A percentile compares a stretch with the other conserved stretches of the same genome.
phyloP scores from a whole-genome alignment of 2,113 vertebrate genomes.

The Gadus macrocephalus region DNA sequence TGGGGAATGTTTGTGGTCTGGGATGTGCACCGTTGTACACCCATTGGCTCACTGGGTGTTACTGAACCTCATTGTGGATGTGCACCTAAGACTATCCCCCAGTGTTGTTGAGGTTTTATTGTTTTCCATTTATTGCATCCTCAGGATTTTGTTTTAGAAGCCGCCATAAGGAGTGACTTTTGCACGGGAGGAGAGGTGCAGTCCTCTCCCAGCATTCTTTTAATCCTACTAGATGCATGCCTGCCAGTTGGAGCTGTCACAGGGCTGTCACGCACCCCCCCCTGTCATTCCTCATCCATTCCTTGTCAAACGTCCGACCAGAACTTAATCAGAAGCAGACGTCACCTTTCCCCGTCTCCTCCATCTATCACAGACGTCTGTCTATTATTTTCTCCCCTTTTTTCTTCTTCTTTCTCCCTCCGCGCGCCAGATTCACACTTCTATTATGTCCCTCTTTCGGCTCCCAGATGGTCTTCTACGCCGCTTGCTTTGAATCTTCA shows the following conservation, averaged over 20 bases:
- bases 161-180: slow-evolving; percentile 14
- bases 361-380: slow-evolving; percentile 46
- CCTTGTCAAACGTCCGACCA: slow-evolving; percentile 35
- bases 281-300: slow-evolving; percentile 8
- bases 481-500: slow-evolving; percentile 57
- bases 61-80: slow-evolving; percentile 31
- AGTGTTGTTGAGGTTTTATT: slow-evolving; percentile 13
- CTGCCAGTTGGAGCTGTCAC: slow-evolving; percentile 28
- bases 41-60: slow-evolving; percentile 51
- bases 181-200: slow-evolving; percentile 17
- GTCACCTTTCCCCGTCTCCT: slow-evolving; percentile 30
- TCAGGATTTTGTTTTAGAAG: background rate
- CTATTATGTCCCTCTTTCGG: slow-evolving; percentile 30
- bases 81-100: slow-evolving; percentile 13
- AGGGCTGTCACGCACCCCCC: slow-evolving; percentile 22
- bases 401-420: background rate
- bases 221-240: slow-evolving; percentile 26
- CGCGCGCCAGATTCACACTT: background rate
- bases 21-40: slow-evolving; percentile 30
- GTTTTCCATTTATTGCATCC: slow-evolving; percentile 3
- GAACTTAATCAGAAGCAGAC: slow-evolving; percentile 60
- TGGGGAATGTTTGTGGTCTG: slow-evolving; percentile 20
- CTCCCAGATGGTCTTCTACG: slow-evolving; percentile 62
- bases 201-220: slow-evolving; percentile 9
- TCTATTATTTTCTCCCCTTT: slow-evolving; percentile 37